These are phyloP conservation scores for Drosophila yooni DNA, from an alignment of 2,888 invertebrate genomes.

Conservation along the genomic window DNA sequence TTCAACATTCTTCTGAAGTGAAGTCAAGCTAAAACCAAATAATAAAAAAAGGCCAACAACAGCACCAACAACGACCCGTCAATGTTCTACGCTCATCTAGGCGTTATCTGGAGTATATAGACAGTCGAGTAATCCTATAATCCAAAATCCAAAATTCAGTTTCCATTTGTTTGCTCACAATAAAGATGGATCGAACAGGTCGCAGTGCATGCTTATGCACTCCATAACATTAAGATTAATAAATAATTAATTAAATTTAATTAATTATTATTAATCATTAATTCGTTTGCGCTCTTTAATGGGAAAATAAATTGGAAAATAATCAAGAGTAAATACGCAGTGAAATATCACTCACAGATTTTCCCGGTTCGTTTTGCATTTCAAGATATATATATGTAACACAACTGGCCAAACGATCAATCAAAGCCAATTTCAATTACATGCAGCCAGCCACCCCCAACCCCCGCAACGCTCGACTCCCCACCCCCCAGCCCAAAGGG, in stretches of 20 bases:
- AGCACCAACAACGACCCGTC: not conserved
- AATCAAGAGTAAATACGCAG: not conserved
- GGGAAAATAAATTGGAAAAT: not conserved
- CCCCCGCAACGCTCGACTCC: not conserved
- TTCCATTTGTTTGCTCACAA: accelerated
- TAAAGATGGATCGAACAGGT: not conserved
- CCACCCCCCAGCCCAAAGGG: not conserved
- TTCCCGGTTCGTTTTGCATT: not conserved
- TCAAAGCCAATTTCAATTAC: slow-evolving; percentile 4
- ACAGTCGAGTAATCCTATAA: not conserved
- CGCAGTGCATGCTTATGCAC: not conserved
- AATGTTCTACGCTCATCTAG: not conserved
- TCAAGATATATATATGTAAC: not conserved
- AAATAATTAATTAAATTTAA: not conserved
- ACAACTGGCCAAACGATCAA: slow-evolving; percentile 8
- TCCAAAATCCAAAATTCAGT: not conserved
- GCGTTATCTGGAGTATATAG: not conserved
- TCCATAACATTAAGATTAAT: not conserved
- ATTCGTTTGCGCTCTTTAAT: no score
- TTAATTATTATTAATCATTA: not conserved
- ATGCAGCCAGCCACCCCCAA: not conserved
- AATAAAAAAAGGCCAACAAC: slow-evolving; percentile 19
- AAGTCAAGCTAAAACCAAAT: slow-evolving; percentile 61
- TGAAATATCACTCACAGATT: not conserved
- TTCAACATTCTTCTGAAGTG: slow-evolving; percentile 51